Conservation (phyloP, 2,888 invertebrate species). For the Clanis bilineata region DNA sequence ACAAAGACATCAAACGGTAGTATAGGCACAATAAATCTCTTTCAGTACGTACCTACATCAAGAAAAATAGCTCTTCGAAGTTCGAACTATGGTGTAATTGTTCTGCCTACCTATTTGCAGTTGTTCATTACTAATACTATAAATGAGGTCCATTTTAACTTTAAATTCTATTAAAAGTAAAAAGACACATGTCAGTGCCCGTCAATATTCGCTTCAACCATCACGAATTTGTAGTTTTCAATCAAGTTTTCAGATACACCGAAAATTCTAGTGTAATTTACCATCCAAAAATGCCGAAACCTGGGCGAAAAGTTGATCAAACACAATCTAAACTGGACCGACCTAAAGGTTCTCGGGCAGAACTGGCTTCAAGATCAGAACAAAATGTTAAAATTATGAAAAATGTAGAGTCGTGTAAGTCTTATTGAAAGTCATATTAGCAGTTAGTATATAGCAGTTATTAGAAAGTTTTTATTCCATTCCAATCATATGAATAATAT, state of each 20-base stretch:
- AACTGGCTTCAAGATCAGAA: constrained; percentile 40
- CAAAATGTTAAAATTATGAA: constrained; percentile 49
- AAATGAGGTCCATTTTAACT: too few species aligned
- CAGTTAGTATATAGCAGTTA: too few species aligned
- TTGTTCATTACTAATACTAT: too few species aligned
- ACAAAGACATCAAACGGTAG: too few species aligned
- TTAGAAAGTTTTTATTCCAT: too few species aligned
- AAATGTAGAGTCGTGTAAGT: constrained; percentile 34
- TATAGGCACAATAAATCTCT: too few species aligned
- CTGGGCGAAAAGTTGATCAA: constrained; percentile 26
- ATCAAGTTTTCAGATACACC: background rate
- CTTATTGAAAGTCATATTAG: background rate
- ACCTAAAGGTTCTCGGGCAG: constrained; percentile 32
- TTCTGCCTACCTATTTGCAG: too few species aligned
- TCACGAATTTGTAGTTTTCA: background rate
- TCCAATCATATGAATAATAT: too few species aligned
- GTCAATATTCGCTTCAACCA: constrained; percentile 2
- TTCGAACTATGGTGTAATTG: too few species aligned
- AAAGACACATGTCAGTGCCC: background rate
- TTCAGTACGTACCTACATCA: too few species aligned
- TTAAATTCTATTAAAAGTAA: background rate
- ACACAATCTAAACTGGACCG: constrained; percentile 30
- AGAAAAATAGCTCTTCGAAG: too few species aligned
- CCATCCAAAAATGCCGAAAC: constrained; percentile 38
- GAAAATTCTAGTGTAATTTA: constrained; percentile 16